Evolutionary conservation across 2,888 invertebrate species (phyloP).

Genomic region (Ctena decussata): DNA sequence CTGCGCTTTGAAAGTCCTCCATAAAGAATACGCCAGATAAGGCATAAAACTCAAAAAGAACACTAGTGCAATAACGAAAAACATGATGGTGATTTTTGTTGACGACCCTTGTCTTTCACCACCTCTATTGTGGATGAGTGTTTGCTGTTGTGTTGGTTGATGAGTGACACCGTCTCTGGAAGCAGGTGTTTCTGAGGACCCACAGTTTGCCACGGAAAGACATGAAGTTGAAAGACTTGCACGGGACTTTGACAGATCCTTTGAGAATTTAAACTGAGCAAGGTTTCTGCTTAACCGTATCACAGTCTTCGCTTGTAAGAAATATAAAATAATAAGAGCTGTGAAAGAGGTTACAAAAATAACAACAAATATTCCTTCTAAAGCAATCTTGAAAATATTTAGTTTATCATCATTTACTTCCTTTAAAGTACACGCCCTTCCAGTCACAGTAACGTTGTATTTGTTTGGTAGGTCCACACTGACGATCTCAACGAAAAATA

Average conservation of each 20-base stretch:
- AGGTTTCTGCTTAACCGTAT: not conserved
- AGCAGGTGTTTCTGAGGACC: too few species aligned
- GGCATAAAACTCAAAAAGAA: not conserved
- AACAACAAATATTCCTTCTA: not conserved
- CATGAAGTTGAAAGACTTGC: not conserved
- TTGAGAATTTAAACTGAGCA: not conserved
- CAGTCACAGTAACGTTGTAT: not conserved
- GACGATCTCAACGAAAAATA: not conserved
- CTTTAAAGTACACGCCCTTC: not conserved
- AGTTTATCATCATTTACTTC: not conserved
- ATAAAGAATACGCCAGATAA: not conserved
- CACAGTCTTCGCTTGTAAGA: not conserved
- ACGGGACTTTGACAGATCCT: not conserved
- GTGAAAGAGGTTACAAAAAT: not conserved
- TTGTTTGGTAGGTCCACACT: not conserved
- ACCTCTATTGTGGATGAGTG: not conserved
- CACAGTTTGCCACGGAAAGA: not conserved
- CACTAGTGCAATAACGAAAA: not conserved
- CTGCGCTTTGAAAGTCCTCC: not conserved
- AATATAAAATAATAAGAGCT: not conserved
- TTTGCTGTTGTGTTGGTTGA: not conserved
- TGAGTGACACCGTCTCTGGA: not conserved
- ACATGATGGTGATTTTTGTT: not conserved
- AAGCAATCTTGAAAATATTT: not conserved
- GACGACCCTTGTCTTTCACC: not conserved